A percentile compares a stretch with the other conserved stretches of the same genome.
phyloP scores from a whole-genome alignment of 2,797 vertebrate species.

The Aldrovandia affinis region DNA sequence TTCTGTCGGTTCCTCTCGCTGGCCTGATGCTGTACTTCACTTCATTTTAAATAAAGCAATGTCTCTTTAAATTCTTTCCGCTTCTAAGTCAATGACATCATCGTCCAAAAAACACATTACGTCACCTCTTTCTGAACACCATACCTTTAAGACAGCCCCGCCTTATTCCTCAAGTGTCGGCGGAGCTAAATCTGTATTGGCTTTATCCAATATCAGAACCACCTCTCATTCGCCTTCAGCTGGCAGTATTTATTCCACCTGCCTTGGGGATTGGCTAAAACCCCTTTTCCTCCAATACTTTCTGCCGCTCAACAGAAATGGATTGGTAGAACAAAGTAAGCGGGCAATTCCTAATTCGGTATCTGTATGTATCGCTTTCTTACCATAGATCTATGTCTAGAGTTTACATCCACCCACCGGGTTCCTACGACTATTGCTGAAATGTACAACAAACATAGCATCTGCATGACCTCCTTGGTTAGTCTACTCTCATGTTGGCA shows the following conservation, averaged over 20 bases:
- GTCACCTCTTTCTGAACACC: conserved; percentile 73
- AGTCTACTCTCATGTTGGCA: no score
- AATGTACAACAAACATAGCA: background rate
- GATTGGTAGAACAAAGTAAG: conserved; percentile 5
- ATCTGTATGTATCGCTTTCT: background rate
- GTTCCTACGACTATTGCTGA: background rate
- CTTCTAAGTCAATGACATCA: conserved; percentile 77
- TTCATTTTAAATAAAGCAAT: conserved; percentile 64
- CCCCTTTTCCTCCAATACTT: background rate
- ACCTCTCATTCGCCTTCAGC: background rate
- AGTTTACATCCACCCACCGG: background rate
- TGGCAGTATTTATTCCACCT: background rate
- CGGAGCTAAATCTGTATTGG: conserved; percentile 19
- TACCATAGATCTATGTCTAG: background rate
- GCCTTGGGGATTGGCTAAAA: conserved; percentile 20
- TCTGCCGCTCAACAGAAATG: background rate
- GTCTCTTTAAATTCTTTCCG: conserved; percentile 75
- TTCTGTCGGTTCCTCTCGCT: conserved; percentile 49
- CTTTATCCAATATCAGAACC: background rate
- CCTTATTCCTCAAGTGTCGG: conserved; percentile 63
- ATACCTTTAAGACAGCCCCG: conserved; percentile 72
- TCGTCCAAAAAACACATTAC: conserved; percentile 80
- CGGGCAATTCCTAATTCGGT: conserved; percentile 29
- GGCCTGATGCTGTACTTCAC: conserved; percentile 60
- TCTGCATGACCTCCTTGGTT: background rate